A percentile compares a stretch with the other conserved stretches of the same genome.
These are phyloP conservation scores for Aegotheles bennettii DNA, from an alignment of 2,113 vertebrate species.

Conservation along the genomic window DNA sequence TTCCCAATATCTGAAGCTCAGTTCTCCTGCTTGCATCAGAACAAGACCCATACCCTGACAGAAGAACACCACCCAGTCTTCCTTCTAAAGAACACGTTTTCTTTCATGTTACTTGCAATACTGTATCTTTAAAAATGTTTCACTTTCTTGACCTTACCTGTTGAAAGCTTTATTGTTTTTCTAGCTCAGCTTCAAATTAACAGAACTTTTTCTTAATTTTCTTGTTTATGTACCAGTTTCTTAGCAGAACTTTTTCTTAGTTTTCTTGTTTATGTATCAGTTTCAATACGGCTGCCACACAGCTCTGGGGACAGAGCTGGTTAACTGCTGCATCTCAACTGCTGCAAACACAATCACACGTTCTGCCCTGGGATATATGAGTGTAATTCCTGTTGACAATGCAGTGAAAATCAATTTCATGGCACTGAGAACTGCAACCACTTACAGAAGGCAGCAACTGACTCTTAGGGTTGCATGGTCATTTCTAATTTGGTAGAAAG, in stretches of 20 bases:
- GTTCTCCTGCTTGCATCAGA: not conserved
- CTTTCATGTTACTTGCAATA: not conserved
- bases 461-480: not conserved
- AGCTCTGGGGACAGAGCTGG: not conserved
- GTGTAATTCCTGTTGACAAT: not conserved
- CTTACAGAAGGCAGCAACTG: not conserved
- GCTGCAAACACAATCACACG: not conserved
- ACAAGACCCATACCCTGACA: not conserved
- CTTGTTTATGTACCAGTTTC: not conserved
- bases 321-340: not conserved
- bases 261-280: not conserved
- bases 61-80: not conserved
- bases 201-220: not conserved
- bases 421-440: not conserved
- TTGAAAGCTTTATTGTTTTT: not conserved
- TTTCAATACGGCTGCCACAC: not conserved
- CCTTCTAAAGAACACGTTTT: not conserved
- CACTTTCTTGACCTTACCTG: not conserved
- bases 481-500: not conserved
- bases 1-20: not conserved
- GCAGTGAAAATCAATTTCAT: conserved; percentile 7
- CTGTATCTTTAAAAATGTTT: not conserved
- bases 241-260: not conserved
- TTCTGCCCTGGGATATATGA: not conserved
- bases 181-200: not conserved